Evolutionary conservation across 2,113 vertebrate genomes (phyloP), one percentile per base, ranked within the genome.

Genomic region (Percina caprodes): DNA sequence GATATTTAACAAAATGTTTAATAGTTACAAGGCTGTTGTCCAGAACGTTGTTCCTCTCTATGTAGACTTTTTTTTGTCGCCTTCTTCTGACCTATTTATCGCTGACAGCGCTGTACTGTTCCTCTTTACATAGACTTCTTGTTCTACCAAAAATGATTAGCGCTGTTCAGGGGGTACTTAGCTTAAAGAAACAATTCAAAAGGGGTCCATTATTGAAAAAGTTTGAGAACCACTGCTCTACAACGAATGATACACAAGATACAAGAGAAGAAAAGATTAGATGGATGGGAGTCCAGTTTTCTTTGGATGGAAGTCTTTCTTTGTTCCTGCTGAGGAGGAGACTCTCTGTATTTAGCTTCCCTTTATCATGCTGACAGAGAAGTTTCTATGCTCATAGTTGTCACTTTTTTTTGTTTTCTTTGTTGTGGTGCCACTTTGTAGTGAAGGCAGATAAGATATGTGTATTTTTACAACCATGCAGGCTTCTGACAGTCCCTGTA

Each of bases 311-410:
- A 65, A 66, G 33, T 55, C 13, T 65, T n/a, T 49, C 66, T 33
- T 5, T 52, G 48, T 65, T 4, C 61, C 68, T 77, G 52, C 67
- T 52, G 4, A 72, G 35, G 65, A 24, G 13, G 30, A 59, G 24
- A 54, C 13, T 4, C 18, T 69, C 55, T 75, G 45, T 51, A n/a
- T 73, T 51, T 11, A 63, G 45, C 42, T 61, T 66, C n/a, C 55
- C 70, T 63, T 70, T 58, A 75, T 63, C 69, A 54, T 48, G 13
- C 60, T 33, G 58, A 35, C 11, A 58, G 4, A 59, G 26, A 73
- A 21, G 46, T 35, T 49, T 79, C 48, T 55, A 2, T 33, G 14
- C 51, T 62, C 30, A 49, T 13, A 23, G 35, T 42, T 12, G 12
- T 68, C 70, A 11, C 9, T 52, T 65, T 55, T 59, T 10, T 70